Evolutionary conservation across 2,888 invertebrate species (phyloP).

Genomic region (Zaprionus lineosus): DNA sequence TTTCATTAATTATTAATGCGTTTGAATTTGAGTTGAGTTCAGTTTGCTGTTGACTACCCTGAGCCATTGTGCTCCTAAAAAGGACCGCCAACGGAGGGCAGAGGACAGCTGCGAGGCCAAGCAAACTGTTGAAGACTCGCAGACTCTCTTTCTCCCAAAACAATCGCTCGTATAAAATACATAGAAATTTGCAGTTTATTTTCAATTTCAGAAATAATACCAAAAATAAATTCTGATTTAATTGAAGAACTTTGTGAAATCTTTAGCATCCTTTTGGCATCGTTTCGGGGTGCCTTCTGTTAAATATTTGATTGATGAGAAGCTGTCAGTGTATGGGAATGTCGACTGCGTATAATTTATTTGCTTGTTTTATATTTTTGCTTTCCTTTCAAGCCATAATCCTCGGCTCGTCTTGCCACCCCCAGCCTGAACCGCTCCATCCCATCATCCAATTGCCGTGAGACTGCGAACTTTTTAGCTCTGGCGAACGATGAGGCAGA

Average conservation of each 20-base stretch:
- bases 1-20: slow-evolving; percentile 71
- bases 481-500: slow-evolving; percentile 18
- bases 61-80: background rate
- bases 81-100: too few species aligned
- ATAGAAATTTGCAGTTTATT: background rate
- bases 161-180: background rate
- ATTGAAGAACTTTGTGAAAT: too few species aligned
- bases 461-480: slow-evolving; percentile 33
- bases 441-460: background rate
- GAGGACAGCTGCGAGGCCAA: too few species aligned
- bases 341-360: background rate
- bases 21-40: slow-evolving; percentile 40
- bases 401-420: background rate
- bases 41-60: slow-evolving; percentile 27
- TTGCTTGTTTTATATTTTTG: slow-evolving; percentile 15
- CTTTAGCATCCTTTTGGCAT: background rate
- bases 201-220: background rate
- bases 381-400: slow-evolving; percentile 34
- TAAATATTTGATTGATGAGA: background rate
- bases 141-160: too few species aligned
- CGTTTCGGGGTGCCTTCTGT: background rate
- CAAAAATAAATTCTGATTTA: background rate
- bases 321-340: background rate
- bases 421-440: background rate
- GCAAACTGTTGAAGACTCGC: too few species aligned